These are phyloP conservation scores for Nomia melanderi DNA, from an alignment of 1,140 invertebrate species.

Conservation along the genomic window DNA sequence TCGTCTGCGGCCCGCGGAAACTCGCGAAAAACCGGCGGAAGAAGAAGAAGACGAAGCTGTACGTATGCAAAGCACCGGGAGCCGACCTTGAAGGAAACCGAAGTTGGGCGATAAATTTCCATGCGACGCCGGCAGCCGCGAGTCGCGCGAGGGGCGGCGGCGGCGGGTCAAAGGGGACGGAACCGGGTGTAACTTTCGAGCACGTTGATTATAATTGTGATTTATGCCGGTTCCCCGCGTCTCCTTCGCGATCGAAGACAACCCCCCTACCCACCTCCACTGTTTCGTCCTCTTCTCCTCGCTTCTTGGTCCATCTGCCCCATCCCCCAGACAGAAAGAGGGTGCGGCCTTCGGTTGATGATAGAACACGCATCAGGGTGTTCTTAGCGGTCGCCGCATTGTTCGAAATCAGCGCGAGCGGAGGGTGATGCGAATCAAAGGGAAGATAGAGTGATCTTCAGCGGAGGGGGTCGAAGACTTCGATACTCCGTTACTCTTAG, in stretches of 20 bases:
- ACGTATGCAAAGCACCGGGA: slow-evolving; percentile 57
- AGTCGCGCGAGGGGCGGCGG: no score
- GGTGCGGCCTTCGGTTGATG: slow-evolving; percentile 36
- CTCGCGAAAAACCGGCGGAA: slow-evolving; percentile 53
- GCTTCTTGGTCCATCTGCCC: slow-evolving; percentile 2
- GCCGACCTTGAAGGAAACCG: slow-evolving; percentile 64
- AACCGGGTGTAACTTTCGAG: slow-evolving; percentile 66
- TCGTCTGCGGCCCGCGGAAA: slow-evolving; percentile 10
- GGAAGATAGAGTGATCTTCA: slow-evolving; percentile 36
- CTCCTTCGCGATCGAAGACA: not conserved
- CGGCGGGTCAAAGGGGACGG: slow-evolving; percentile 53
- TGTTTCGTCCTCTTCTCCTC: slow-evolving; percentile 23
- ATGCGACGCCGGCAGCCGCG: slow-evolving; percentile 59
- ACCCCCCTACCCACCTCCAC: not conserved
- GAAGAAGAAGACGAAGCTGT: no score
- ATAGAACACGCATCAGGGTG: slow-evolving; percentile 61
- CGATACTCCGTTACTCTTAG: not conserved
- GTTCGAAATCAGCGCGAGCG: slow-evolving; percentile 33
- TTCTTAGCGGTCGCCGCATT: slow-evolving; percentile 52
- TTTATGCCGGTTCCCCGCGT: slow-evolving; percentile 58
- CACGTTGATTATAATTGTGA: slow-evolving; percentile 74
- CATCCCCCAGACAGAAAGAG: not conserved
- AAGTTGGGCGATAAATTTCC: slow-evolving; percentile 70
- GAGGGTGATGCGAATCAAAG: slow-evolving; percentile 15
- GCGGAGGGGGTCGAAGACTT: not conserved